phyloP scores from a whole-genome alignment of 2,888 invertebrate genomes.

The Andrena hattorfiana region DNA sequence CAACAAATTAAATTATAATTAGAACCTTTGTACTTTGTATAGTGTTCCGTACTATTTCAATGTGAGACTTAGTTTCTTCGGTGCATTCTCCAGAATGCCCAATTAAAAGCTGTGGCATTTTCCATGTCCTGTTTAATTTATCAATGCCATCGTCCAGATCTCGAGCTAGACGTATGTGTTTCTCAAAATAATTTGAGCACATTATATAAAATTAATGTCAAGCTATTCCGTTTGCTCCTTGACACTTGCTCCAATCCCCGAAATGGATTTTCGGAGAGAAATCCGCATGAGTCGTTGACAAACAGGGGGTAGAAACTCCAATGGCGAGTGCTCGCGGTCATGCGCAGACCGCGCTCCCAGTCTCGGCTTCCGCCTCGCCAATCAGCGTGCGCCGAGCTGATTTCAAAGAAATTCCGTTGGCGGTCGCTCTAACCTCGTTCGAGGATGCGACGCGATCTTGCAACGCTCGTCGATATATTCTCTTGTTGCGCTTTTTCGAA shows the following conservation, averaged over 20 bases:
- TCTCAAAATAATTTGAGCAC: conserved; percentile 44
- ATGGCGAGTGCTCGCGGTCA: conserved; percentile 79
- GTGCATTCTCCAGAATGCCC: conserved; percentile 52
- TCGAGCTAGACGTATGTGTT: conserved; percentile 25
- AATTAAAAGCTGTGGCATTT: conserved; percentile 42
- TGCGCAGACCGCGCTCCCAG: conserved; percentile 71
- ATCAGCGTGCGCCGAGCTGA: conserved; percentile 47
- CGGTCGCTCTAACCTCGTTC: conserved; percentile 48
- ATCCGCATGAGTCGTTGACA: too few relatives aligned
- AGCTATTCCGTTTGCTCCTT: too few relatives aligned
- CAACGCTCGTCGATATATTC: not conserved
- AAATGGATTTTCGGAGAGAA: too few relatives aligned
- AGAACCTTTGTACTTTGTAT: conserved; percentile 29
- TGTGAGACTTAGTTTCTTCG: conserved; percentile 12
- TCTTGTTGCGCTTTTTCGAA: not conserved
- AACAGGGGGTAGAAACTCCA: too few relatives aligned
- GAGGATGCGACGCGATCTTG: not conserved
- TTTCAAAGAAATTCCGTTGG: conserved; percentile 30
- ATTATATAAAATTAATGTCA: conserved; percentile 13
- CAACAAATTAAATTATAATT: not conserved
- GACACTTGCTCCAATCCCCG: too few relatives aligned
- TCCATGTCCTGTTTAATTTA: conserved; percentile 44
- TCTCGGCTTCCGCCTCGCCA: conserved; percentile 52
- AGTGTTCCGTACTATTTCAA: conserved; percentile 30
- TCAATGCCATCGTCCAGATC: conserved; percentile 55